These are phyloP conservation scores for Arctia plantaginis DNA, from an alignment of 2,888 invertebrate species.

Conservation along the genomic window DNA sequence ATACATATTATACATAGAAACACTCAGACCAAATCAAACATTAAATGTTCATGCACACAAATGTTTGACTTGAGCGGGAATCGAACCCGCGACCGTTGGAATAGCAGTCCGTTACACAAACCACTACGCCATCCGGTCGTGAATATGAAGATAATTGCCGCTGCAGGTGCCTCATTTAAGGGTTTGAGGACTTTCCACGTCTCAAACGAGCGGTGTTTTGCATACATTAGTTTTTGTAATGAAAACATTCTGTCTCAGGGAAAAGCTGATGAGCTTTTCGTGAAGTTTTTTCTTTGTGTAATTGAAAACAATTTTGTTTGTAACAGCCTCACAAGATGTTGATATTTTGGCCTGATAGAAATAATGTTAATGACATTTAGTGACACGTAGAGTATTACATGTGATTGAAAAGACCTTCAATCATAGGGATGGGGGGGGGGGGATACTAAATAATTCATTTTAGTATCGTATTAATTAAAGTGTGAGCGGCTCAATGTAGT, in stretches of 20 bases:
- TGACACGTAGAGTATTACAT: neutral
- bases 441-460: neutral
- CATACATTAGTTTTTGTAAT: constrained; percentile 40
- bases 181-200: constrained; percentile 33
- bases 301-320: constrained; percentile 2
- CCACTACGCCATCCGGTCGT: too few species aligned
- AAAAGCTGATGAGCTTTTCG: constrained; percentile 6
- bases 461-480: neutral
- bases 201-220: constrained; percentile 28
- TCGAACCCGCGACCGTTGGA: too few species aligned
- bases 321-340: neutral
- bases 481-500: neutral
- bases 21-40: too few species aligned
- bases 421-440: too few species aligned
- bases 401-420: neutral
- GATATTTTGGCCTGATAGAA: neutral
- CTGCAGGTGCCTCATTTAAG: constrained; percentile 39
- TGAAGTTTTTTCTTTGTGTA: constrained; percentile 6
- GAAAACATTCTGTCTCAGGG: constrained; percentile 20
- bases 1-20: too few species aligned
- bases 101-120: too few species aligned
- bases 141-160: constrained; percentile 30
- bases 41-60: too few species aligned
- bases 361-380: neutral
- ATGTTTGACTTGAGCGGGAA: too few species aligned